Base-by-base conservation (phyloP, 2,888 invertebrate genomes). In the Pyrocoelia pectoralis region DNA sequence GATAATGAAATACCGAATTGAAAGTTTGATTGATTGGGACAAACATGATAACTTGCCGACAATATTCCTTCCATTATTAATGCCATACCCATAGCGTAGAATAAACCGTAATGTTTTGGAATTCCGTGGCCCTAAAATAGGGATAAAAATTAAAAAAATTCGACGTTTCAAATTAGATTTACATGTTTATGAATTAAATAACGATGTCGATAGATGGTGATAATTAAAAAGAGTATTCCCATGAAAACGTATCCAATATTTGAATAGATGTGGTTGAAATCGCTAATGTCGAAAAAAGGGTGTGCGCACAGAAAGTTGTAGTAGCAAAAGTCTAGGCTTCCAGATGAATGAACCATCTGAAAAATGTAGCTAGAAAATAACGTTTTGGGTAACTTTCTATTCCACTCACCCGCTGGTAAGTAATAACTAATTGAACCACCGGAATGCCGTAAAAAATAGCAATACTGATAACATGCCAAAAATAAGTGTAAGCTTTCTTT, bases 291-390 rank as follows among this genome's bases (percentile, higher is more conserved):
- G 62, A 88, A 88, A 1, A 91, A 82, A 0, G 93, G 93, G 79
- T 92, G 90, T 0, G 94, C 89, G 79, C 95, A 95, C 41, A 91
- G 81, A 81, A 94, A 95, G 81, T 95, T 95, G 82, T 94, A 95
- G 81, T 94, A 95, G 79, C 95, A 95, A 50, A 93, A 83, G 79
- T 95, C 95, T 74, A 93, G 89, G 79, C 95, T 88, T 1, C 95
- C 95, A 0, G 94, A 92, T 52, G 86, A 83, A 76, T 90, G 88
- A 1, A 94, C 81, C 0, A 92, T 86, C 89, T 93, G 82, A 61
- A 80, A 29, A 17, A 15, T 33, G 28, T 1, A 38, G 12, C 14
- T 18, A 3, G 24, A 24, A 24, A 8, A 24, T 24, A 24, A 3
- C 24, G 24, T 24, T 24, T 24, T 8, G 24, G n/a, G n/a, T n/a